These are phyloP conservation scores for Leptocoma aspasia DNA, from an alignment of 2,113 vertebrate species.

Conservation along the genomic window DNA sequence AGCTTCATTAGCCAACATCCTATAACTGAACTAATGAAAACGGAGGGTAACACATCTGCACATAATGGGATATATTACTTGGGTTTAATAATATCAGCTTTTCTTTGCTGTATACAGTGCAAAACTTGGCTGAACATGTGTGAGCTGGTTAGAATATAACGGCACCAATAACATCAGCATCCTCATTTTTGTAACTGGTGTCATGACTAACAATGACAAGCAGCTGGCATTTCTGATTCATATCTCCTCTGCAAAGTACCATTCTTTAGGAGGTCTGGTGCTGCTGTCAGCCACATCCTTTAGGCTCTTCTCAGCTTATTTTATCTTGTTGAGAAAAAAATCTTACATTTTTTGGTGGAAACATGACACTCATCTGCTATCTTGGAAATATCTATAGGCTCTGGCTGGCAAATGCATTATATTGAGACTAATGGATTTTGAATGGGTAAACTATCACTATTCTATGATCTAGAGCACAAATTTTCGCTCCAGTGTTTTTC, in stretches of 20 bases:
- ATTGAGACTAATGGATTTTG: not conserved
- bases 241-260: not conserved
- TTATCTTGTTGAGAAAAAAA: not conserved
- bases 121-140: not conserved
- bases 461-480: not conserved
- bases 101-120: not conserved
- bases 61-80: not conserved
- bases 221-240: not conserved
- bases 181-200: not conserved
- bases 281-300: not conserved
- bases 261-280: not conserved
- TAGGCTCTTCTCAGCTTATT: not conserved
- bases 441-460: not conserved
- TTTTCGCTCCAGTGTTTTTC: not conserved
- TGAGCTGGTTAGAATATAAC: not conserved
- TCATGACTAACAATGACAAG: not conserved
- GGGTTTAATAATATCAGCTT: not conserved
- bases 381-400: not conserved
- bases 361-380: not conserved
- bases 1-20: not conserved
- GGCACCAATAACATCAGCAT: not conserved
- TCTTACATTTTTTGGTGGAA: not conserved
- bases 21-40: not conserved
- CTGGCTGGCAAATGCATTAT: not conserved
- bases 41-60: not conserved